These are phyloP conservation scores for Philopotamus ludificatus DNA, from an alignment of 1,140 invertebrate species.

Conservation along the genomic window DNA sequence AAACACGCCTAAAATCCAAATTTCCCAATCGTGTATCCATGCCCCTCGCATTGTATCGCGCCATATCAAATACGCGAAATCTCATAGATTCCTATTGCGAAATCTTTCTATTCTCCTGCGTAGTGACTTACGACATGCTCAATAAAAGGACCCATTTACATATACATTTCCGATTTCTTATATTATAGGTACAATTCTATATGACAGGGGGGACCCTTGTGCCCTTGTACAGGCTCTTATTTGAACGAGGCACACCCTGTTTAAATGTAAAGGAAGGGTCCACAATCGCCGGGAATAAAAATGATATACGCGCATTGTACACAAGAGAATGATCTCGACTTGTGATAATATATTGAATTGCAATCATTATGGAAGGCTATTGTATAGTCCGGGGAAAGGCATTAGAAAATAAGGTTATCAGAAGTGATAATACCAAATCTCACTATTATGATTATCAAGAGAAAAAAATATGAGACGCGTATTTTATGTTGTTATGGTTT, in stretches of 20 bases:
- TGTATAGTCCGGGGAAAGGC: too few relatives aligned
- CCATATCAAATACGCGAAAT: neutral
- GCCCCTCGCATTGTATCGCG: neutral
- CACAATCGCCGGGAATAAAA: too few relatives aligned
- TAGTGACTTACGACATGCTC: neutral
- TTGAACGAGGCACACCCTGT: slow-evolving; percentile 12
- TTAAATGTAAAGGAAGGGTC: neutral
- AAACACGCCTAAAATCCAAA: neutral
- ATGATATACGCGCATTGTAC: too few relatives aligned
- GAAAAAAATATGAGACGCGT: too few relatives aligned
- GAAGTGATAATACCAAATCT: too few relatives aligned
- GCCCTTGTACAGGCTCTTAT: slow-evolving; percentile 17
- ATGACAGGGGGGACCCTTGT: slow-evolving; percentile 14
- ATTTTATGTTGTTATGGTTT: too few relatives aligned
- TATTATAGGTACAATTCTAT: slow-evolving; percentile 11
- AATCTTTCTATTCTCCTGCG: neutral
- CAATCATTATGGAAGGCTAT: too few relatives aligned
- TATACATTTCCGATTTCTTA: slow-evolving; percentile 23
- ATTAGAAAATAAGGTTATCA: too few relatives aligned
- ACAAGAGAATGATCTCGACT: too few relatives aligned
- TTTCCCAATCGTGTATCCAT: neutral
- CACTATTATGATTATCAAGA: too few relatives aligned
- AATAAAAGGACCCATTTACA: slow-evolving; percentile 18
- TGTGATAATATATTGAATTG: too few relatives aligned
- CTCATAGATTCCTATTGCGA: neutral